phyloP scores from a whole-genome alignment of 2,113 vertebrate species.

The Polyodon spathula region DNA sequence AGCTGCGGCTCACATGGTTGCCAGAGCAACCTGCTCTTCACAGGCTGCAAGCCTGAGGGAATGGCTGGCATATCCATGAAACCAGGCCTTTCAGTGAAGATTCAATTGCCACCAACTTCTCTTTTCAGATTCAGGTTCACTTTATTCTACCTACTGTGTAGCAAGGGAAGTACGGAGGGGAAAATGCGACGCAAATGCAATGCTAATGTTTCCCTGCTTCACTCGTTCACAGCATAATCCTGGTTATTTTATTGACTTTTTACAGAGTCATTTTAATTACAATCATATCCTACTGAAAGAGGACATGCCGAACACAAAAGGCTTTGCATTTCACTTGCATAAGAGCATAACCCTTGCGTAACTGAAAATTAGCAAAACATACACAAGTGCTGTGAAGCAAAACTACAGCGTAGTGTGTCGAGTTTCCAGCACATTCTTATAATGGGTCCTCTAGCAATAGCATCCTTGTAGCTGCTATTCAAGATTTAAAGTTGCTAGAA shows the following conservation, averaged over 20 bases:
- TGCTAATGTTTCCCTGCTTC: conserved; percentile 7
- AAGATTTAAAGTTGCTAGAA: no score
- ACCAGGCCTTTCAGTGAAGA: conserved; percentile 2
- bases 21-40: conserved; percentile 40
- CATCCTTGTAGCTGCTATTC: no score
- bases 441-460: no score
- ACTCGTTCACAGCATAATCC: neutral
- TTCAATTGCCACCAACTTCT: conserved; percentile 9
- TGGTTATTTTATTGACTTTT: conserved; percentile 16
- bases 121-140: conserved; percentile 21
- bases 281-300: conserved; percentile 26
- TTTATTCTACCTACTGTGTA: conserved; percentile 10
- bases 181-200: neutral
- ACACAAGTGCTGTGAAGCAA: neutral
- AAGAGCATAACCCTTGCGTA: neutral
- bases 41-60: conserved; percentile 28
- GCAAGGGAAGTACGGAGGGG: conserved; percentile 15
- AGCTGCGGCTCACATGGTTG: conserved; percentile 31
- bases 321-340: neutral
- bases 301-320: conserved; percentile 32
- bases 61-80: conserved; percentile 28
- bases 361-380: neutral
- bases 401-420: neutral
- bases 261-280: conserved; percentile 37
- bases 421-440: no score